A percentile compares a stretch with the other conserved stretches of the same genome.
Conservation (phyloP, 2,888 invertebrate genomes). For the Fragum fragum region DNA sequence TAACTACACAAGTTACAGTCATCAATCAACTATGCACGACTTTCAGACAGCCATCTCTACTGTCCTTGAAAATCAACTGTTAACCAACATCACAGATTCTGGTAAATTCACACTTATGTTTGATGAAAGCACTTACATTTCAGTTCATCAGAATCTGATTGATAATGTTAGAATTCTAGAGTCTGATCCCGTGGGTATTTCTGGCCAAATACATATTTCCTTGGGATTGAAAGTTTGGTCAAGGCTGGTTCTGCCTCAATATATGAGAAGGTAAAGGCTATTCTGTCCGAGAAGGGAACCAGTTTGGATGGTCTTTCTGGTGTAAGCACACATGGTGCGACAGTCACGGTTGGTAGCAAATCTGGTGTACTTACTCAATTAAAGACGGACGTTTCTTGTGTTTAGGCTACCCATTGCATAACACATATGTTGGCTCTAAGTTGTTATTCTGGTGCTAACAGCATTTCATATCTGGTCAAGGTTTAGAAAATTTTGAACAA, state of each 20-base stretch:
- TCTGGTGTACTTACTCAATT: slow-evolving; percentile 59
- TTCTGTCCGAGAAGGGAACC: slow-evolving; percentile 30
- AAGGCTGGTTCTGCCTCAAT: slow-evolving; percentile 43
- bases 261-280: slow-evolving; percentile 11
- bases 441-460: background rate
- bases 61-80: background rate
- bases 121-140: background rate
- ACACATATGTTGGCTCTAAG: background rate
- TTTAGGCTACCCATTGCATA: background rate
- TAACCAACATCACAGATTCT: background rate
- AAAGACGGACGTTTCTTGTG: slow-evolving; percentile 23
- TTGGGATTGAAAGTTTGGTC: slow-evolving; percentile 34
- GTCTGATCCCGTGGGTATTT: background rate
- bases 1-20: background rate
- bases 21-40: background rate
- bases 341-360: slow-evolving; percentile 46
- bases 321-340: slow-evolving; percentile 54
- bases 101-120: background rate
- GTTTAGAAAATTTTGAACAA: background rate
- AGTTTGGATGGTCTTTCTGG: slow-evolving; percentile 15
- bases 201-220: slow-evolving; percentile 20
- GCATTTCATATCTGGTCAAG: background rate
- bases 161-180: background rate
- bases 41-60: background rate
- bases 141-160: too few relatives aligned